These are phyloP conservation scores for Creontiades dilutus DNA, from an alignment of 2,888 invertebrate genomes.

Conservation along the genomic window DNA sequence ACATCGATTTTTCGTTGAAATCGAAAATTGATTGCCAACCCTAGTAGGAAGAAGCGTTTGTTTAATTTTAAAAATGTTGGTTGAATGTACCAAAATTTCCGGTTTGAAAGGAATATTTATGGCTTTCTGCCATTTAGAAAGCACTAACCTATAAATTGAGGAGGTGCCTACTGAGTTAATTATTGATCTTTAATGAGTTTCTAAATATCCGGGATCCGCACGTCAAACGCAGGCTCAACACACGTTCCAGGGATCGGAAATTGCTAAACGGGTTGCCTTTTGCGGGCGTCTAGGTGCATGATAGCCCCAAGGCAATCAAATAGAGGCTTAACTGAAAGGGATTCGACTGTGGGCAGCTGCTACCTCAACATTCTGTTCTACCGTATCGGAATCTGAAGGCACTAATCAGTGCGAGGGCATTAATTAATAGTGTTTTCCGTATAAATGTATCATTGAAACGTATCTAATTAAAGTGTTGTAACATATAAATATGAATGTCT, in stretches of 20 bases:
- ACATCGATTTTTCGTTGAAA: too few relatives aligned
- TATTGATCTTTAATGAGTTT: neutral
- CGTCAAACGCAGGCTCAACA: neutral
- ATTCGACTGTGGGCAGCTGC: neutral
- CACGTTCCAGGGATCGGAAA: neutral
- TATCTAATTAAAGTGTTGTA: neutral
- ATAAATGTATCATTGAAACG: neutral
- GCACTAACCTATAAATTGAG: too few relatives aligned
- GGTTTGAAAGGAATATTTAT: neutral
- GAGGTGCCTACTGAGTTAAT: too few relatives aligned
- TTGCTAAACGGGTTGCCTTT: neutral
- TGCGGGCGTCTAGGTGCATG: neutral
- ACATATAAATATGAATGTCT: too few relatives aligned
- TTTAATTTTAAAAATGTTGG: too few relatives aligned
- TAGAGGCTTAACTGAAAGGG: neutral
- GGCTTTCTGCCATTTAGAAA: neutral
- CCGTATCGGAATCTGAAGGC: neutral
- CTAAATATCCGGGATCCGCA: neutral
- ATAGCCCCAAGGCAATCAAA: conserved; percentile 11
- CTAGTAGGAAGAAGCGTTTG: too few relatives aligned
- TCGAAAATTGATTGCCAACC: too few relatives aligned
- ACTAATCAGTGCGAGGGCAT: neutral
- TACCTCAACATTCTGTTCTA: neutral
- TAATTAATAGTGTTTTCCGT: too few relatives aligned
- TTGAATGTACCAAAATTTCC: neutral